phyloP scores from a whole-genome alignment of 2,113 vertebrate genomes.

The Xerus inauris region DNA sequence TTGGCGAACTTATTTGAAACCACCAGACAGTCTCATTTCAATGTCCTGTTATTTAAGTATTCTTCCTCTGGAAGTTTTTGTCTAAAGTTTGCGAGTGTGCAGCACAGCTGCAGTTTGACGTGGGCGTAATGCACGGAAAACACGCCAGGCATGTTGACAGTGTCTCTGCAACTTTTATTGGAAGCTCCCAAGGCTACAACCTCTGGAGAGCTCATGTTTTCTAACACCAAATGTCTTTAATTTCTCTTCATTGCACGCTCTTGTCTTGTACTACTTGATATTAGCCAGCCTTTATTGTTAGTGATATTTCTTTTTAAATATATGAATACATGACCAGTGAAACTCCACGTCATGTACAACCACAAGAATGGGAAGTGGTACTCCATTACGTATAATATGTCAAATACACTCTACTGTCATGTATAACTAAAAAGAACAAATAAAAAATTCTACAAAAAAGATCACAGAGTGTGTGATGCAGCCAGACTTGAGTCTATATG shows the following conservation, averaged over 20 bases:
- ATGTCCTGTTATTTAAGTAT: not conserved
- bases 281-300: not conserved
- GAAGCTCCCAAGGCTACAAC: not conserved
- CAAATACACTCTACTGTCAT: too few relatives aligned
- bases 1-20: not conserved
- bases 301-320: not conserved
- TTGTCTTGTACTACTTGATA: not conserved
- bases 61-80: not conserved
- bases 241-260: not conserved
- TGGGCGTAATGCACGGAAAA: not conserved
- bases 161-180: not conserved
- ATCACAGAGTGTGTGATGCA: not conserved
- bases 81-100: not conserved
- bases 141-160: not conserved
- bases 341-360: too few relatives aligned
- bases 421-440: too few relatives aligned
- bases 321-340: too few relatives aligned
- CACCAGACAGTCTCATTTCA: not conserved
- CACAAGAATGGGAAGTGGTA: too few relatives aligned
- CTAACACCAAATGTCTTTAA: not conserved
- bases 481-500: not conserved
- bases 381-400: too few relatives aligned
- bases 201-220: not conserved
- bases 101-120: not conserved
- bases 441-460: too few relatives aligned